These are phyloP conservation scores for Bubo scandiacus DNA, from an alignment of 2,113 vertebrate species.

Conservation along the genomic window DNA sequence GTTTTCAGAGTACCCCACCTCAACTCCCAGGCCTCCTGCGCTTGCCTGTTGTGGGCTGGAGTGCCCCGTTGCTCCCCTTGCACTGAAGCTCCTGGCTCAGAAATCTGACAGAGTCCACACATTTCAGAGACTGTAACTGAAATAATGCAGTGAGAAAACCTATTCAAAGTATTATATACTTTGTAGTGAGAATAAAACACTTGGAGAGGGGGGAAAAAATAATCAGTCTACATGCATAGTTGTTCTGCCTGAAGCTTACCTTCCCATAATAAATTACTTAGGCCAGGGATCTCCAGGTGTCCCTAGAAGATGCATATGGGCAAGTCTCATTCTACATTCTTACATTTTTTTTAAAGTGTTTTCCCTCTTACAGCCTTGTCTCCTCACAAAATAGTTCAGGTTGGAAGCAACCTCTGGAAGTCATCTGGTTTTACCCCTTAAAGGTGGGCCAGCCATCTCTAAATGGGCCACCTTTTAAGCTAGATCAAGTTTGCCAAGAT, in stretches of 20 bases:
- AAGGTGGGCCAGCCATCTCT: neutral
- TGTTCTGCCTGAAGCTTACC: neutral
- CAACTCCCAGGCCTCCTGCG: neutral
- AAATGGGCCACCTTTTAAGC: neutral
- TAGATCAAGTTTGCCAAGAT: neutral
- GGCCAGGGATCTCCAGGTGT: neutral
- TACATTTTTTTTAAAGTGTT: neutral
- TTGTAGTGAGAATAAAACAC: neutral
- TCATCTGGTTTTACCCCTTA: neutral
- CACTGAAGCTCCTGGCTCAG: neutral
- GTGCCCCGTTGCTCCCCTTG: neutral
- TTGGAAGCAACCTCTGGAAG: neutral
- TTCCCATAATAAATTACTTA: neutral
- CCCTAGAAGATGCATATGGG: neutral
- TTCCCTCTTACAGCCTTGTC: neutral
- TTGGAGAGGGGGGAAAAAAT: fast-evolving
- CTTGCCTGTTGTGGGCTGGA: neutral
- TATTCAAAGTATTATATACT: neutral
- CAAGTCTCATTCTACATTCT: neutral
- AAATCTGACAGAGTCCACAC: neutral
- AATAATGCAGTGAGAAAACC: neutral
- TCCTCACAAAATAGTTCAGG: neutral
- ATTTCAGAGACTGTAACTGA: neutral
- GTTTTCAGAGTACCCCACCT: neutral
- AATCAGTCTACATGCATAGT: neutral